Percentiles rank a stretch among this genome's conserved stretches.
These are phyloP conservation scores for Sisyra terminalis DNA, from an alignment of 2,888 invertebrate genomes.

Conservation along the genomic window DNA sequence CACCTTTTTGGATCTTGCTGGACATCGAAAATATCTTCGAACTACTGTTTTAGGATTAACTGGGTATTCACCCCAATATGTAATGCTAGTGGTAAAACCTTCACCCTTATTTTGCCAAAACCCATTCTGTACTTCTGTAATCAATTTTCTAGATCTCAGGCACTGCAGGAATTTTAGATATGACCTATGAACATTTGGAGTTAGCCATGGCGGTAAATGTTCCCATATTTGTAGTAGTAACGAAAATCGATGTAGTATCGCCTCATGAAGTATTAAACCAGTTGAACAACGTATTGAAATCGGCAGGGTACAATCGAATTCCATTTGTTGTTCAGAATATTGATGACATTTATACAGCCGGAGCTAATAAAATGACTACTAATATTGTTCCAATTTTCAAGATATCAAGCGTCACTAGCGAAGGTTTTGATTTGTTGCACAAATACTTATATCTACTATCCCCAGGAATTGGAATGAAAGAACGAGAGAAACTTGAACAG, in stretches of 20 bases:
- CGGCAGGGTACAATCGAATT: conserved; percentile 44
- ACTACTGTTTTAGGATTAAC: conserved; percentile 91
- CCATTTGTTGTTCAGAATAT: conserved; percentile 46
- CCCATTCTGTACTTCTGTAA: too few species aligned
- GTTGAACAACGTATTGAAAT: conserved; percentile 43
- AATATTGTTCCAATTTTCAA: conserved; percentile 65
- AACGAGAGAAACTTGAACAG: conserved; percentile 53
- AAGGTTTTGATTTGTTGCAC: conserved; percentile 65
- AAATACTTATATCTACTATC: conserved; percentile 74
- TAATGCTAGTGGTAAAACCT: conserved; percentile 59
- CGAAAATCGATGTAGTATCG: conserved; percentile 78
- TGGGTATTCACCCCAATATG: conserved; percentile 84
- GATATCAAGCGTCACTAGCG: conserved; percentile 81
- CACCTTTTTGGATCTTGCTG: conserved; percentile 89
- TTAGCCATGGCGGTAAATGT: conserved; percentile 64
- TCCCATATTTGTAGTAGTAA: conserved; percentile 87
- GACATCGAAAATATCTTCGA: conserved; percentile 87
- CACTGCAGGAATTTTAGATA: conserved; percentile 61
- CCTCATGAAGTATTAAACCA: conserved; percentile 34
- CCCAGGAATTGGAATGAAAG: conserved; percentile 42
- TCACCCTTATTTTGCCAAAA: too few species aligned
- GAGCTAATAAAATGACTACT: conserved; percentile 45
- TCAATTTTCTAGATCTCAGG: conserved; percentile 45
- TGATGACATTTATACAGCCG: conserved; percentile 60
- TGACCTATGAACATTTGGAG: conserved; percentile 83